These are phyloP conservation scores for Syngnathus typhle DNA, from an alignment of 2,113 vertebrate species.

Conservation along the genomic window DNA sequence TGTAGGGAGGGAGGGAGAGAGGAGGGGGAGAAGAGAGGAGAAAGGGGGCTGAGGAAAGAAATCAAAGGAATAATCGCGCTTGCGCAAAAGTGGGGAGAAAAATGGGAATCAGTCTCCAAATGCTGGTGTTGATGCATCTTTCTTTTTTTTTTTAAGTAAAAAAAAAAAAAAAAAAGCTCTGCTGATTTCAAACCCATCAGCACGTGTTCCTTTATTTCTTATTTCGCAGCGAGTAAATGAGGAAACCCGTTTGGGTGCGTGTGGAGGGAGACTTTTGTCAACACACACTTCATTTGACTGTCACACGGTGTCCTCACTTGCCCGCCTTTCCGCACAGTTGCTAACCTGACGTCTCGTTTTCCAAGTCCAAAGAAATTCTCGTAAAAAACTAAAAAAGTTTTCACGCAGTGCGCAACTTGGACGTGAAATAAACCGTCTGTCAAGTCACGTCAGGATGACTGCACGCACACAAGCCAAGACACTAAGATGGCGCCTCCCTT, in stretches of 20 bases:
- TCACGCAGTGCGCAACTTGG: not conserved
- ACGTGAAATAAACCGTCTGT: not conserved
- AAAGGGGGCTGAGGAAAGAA: constrained; percentile 26
- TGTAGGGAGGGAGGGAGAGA: not conserved
- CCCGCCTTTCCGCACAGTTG: constrained; percentile 29
- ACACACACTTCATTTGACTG: no score
- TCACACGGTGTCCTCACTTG: constrained; percentile 54
- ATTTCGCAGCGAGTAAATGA: no score
- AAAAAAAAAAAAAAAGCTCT: no score
- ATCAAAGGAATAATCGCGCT: constrained; percentile 52
- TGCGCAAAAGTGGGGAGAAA: constrained; percentile 50
- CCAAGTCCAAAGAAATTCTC: constrained; percentile 75
- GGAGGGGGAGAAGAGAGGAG: not conserved
- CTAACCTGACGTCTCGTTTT: constrained; percentile 54
- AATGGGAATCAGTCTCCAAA: constrained; percentile 43
- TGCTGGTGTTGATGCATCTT: not conserved
- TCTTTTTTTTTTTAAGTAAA: no score
- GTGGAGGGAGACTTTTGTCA: no score
- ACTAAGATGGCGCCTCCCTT: constrained; percentile 71
- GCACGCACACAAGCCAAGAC: constrained; percentile 38
- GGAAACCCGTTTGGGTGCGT: no score
- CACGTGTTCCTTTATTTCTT: no score
- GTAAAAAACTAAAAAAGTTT: constrained; percentile 6
- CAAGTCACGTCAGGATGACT: not conserved
- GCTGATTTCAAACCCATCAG: no score